Conservation (phyloP, 2,888 invertebrate species). For the Mythimna impura region DNA sequence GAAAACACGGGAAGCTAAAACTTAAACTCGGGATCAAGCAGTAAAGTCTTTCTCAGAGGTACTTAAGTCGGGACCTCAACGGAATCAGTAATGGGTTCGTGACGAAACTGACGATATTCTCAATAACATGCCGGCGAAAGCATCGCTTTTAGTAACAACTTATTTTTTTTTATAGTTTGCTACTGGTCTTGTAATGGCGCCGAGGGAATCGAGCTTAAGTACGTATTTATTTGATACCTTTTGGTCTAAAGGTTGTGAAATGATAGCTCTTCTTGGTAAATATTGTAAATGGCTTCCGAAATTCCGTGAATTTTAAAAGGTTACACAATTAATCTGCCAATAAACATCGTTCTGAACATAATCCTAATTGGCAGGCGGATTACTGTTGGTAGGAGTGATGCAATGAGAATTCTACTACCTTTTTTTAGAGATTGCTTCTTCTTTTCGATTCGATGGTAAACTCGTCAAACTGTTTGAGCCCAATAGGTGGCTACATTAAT, state of each 20-base stretch:
- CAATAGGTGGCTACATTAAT: too few relatives aligned
- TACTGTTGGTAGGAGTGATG: background rate
- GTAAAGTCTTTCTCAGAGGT: conserved; percentile 78
- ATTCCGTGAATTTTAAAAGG: background rate
- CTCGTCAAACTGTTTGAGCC: too few relatives aligned
- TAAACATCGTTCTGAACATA: background rate
- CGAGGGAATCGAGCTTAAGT: conserved; percentile 31
- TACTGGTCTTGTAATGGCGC: conserved; percentile 34
- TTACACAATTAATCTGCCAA: background rate
- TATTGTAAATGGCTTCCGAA: background rate
- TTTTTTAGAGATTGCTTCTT: background rate
- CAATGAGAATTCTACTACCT: background rate
- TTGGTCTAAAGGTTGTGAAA: conserved; percentile 14
- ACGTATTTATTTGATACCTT: conserved; percentile 43
- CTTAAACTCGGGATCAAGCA: conserved; percentile 77
- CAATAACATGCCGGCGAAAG: conserved; percentile 63
- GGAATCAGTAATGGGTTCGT: conserved; percentile 84
- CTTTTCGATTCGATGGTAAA: too few relatives aligned
- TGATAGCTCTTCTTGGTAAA: conserved; percentile 2
- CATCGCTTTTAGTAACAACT: conserved; percentile 56
- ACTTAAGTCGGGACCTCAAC: conserved; percentile 80
- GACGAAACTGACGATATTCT: conserved; percentile 80
- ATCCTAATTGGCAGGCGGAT: background rate
- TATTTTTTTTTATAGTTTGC: conserved; percentile 58
- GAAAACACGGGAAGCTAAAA: conserved; percentile 63